Evolutionary conservation across 2,113 vertebrate species (phyloP).

Genomic region (Electrona antarctica): DNA sequence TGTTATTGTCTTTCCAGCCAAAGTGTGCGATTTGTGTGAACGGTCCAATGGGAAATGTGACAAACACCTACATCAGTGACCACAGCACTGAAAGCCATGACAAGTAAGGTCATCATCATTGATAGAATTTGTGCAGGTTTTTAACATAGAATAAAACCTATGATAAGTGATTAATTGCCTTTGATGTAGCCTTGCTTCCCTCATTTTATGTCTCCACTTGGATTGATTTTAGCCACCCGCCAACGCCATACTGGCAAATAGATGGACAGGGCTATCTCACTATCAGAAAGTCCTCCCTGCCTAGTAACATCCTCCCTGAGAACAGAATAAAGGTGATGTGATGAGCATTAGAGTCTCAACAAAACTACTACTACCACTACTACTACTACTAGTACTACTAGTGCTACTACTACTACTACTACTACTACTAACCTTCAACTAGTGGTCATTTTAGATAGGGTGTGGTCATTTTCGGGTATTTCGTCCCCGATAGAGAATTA

Average conservation of each 20-base stretch:
- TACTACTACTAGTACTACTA: no score
- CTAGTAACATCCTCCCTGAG: constrained; percentile 41
- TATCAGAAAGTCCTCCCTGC: constrained; percentile 42
- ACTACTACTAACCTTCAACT: no score
- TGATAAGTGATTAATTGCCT: neutral
- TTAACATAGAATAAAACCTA: neutral
- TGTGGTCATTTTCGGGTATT: no score
- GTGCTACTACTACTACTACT: no score
- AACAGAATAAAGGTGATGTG: constrained; percentile 58
- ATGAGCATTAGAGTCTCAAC: neutral
- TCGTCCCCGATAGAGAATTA: no score
- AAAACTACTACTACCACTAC: no score
- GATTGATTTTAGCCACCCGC: constrained; percentile 36
- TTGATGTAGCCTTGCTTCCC: no score
- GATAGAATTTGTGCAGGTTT: neutral
- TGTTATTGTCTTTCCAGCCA: constrained; percentile 47
- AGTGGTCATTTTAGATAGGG: no score
- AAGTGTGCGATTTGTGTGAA: constrained; percentile 73
- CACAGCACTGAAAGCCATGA: neutral
- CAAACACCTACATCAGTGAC: neutral
- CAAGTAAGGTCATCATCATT: constrained; percentile 33
- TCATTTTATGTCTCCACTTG: no score
- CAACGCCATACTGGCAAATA: constrained; percentile 22
- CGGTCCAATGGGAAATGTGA: constrained; percentile 53
- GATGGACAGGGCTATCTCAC: constrained; percentile 42